Conservation (phyloP, 2,797 vertebrate species). For the Peromyscus aztecus region DNA sequence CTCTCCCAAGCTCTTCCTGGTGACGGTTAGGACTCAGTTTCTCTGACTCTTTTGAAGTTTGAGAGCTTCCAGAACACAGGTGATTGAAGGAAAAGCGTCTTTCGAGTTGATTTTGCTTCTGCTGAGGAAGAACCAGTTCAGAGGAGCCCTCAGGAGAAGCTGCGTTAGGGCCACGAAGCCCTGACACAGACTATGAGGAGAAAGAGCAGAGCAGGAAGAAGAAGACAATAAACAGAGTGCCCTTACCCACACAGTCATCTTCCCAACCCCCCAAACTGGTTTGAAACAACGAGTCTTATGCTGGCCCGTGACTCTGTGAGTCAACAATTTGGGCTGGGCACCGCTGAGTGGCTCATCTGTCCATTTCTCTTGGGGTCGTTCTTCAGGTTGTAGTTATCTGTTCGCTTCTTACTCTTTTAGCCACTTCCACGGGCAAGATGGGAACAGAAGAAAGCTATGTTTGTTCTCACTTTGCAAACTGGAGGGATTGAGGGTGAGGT, state of each 20-base stretch:
- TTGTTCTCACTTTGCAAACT: background rate
- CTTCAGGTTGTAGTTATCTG: background rate
- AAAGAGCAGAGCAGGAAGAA: background rate
- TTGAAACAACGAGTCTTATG: conserved; percentile 1
- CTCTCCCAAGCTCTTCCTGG: background rate
- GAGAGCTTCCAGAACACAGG: background rate
- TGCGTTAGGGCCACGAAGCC: no score
- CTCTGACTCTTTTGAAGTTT: background rate
- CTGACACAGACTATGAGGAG: no score
- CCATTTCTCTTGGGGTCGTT: background rate
- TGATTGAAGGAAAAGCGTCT: background rate
- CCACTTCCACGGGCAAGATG: no score
- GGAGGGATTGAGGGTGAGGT: background rate
- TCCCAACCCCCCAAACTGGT: background rate
- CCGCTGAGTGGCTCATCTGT: background rate
- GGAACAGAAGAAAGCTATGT: background rate
- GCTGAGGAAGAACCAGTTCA: background rate
- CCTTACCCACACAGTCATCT: background rate
- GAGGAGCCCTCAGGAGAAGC: background rate
- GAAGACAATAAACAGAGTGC: background rate
- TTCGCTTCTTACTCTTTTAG: background rate
- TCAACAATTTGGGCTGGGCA: background rate
- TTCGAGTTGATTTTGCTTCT: background rate
- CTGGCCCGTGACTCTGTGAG: background rate
- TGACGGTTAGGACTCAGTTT: background rate